Evolutionary conservation across 2,113 vertebrate species (phyloP).

Genomic region (Cacatua alba): DNA sequence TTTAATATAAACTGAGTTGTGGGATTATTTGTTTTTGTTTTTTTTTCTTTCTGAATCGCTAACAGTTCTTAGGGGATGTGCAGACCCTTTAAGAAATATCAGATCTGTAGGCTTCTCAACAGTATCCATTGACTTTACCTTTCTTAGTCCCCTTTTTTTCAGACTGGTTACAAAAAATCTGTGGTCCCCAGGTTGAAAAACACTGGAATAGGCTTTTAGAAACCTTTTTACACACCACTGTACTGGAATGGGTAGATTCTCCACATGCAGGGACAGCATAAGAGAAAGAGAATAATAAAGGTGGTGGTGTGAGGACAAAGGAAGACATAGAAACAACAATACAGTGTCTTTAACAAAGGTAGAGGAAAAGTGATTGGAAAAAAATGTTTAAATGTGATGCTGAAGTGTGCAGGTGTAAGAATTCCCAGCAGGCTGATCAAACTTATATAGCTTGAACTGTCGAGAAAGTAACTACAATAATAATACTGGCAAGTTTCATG

Average conservation of each 20-base stretch:
- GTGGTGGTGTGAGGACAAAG: neutral
- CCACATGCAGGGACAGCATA: neutral
- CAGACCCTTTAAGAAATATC: neutral
- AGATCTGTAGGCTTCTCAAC: neutral
- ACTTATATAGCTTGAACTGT: neutral
- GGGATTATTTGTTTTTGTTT: neutral
- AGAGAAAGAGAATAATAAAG: neutral
- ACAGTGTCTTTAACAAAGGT: neutral
- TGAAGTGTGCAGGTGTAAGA: neutral
- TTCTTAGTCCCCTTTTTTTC: neutral
- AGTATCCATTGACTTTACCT: neutral
- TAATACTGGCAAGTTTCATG: neutral
- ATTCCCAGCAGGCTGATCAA: neutral
- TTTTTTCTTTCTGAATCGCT: neutral
- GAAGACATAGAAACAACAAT: neutral
- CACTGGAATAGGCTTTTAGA: neutral
- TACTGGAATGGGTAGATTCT: neutral
- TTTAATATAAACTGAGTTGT: neutral
- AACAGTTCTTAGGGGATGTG: neutral
- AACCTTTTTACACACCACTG: neutral
- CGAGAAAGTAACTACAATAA: neutral
- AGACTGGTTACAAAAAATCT: neutral
- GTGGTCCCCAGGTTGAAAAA: neutral
- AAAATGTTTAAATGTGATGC: neutral
- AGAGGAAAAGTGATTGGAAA: neutral